Evolutionary conservation across 2,113 vertebrate species (phyloP), one percentile per base, ranked within the genome.

Genomic region (Protomyctophum bolini): DNA sequence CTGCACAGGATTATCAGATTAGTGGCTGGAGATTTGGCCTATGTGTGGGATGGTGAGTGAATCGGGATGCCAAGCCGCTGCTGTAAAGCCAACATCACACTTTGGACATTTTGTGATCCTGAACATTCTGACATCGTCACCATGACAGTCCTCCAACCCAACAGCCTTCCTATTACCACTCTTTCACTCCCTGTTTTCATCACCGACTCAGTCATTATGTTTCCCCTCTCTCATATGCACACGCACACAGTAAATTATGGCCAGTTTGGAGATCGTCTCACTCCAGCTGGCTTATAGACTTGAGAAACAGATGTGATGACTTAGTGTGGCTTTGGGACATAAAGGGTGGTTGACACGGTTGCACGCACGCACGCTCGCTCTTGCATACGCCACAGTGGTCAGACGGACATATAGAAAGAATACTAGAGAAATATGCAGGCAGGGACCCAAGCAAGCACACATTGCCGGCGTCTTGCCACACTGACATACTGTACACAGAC

Each of bases 1-100:
- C 89, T 91, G 88, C 80, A 75, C 75, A 66, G 89, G 89, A 92
- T 92, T 92, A 94, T 90, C 83, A 91, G 91, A 92, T 92, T 93
- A 92, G 83, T 83, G 80, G 69, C 60, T 77, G 75, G 86, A 87
- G 84, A 88, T 88, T 89, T 82, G 76, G 64, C 75, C 65, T 76
- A 79, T 56, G 66, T 77, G 67, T 85, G 76, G 67, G 70, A 46
- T n/a, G 45, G 48, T 56, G 21, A 68, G 58, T 70, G 82, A 81
- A 85, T 76, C 77, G 61, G 76, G 72, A 66, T 66, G 65, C 54
- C 66, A 72, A 77, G 75, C 62, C 79, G 33, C 45, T 9, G 60
- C 2, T n/a, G 51, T 10, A 11, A 54, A 41, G 33, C 33, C 5
- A 41, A 41, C 33, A 41, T 41, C 33, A 41, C 33, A 41, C 33